Conservation (phyloP, 2,113 vertebrate species). For the Hystrix cristata region DNA sequence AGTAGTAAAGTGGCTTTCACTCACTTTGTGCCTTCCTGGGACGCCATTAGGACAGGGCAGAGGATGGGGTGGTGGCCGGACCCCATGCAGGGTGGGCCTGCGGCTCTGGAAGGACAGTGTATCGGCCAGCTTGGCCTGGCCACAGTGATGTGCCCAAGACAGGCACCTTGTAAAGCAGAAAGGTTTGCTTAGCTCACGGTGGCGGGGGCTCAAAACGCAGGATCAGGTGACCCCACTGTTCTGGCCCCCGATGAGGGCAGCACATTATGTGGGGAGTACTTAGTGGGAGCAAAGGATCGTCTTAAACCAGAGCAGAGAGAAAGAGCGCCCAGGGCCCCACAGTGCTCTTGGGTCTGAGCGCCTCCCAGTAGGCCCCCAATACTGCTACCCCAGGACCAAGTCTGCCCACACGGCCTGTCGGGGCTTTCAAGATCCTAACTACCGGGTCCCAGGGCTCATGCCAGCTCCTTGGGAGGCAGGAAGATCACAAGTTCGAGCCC, state of each 20-base stretch:
- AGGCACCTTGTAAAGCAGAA: not conserved
- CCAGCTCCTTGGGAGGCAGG: not conserved
- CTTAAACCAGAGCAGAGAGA: not conserved
- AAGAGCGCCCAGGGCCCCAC: not conserved
- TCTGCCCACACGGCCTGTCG: not conserved
- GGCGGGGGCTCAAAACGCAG: not conserved
- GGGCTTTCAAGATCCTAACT: not conserved
- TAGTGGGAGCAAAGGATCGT: not conserved
- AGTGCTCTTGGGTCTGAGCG: not conserved
- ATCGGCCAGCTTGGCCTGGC: not conserved
- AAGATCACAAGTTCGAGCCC: not conserved
- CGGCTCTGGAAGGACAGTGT: not conserved
- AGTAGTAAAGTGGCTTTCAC: conserved; percentile 80
- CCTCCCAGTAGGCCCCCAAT: not conserved
- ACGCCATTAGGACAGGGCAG: not conserved
- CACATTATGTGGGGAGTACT: not conserved
- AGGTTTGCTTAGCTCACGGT: not conserved
- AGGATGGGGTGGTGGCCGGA: not conserved
- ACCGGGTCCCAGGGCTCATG: not conserved
- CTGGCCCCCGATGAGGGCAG: not conserved
- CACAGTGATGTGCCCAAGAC: not conserved
- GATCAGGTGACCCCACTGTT: not conserved
- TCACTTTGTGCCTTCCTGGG: not conserved
- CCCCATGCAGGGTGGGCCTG: too few species aligned
- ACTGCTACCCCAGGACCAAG: not conserved